Percentiles rank a stretch among this genome's conserved stretches.
Evolutionary conservation across 2,113 vertebrate species (phyloP).

Genomic region (Megaleporinus macrocephalus): DNA sequence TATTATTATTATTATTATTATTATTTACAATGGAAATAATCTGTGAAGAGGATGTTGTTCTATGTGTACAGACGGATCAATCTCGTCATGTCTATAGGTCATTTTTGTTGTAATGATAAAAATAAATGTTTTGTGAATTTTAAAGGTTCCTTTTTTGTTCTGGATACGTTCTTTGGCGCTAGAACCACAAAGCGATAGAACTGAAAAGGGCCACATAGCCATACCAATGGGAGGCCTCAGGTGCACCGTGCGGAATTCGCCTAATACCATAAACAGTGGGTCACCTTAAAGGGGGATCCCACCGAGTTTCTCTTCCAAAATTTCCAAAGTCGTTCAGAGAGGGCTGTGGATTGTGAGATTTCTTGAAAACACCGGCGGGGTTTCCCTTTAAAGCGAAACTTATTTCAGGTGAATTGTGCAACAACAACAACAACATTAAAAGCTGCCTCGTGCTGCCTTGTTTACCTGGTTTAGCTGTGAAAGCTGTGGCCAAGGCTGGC

Average conservation of each 20-base stretch:
- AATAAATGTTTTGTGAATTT: slow-evolving; percentile 93
- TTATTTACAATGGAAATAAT: slow-evolving; percentile 83
- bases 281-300: too few relatives aligned
- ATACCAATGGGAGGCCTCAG: too few relatives aligned
- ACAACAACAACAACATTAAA: too few relatives aligned
- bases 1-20: slow-evolving; percentile 51
- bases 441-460: background rate
- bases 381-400: too few relatives aligned
- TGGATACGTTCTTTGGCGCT: background rate
- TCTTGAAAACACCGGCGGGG: too few relatives aligned
- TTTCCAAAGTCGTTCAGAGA: too few relatives aligned
- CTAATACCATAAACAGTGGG: too few relatives aligned
- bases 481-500: background rate
- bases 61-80: slow-evolving; percentile 79
- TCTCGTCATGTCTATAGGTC: slow-evolving; percentile 82
- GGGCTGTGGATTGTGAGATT: too few relatives aligned
- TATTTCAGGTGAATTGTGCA: background rate
- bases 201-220: too few relatives aligned
- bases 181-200: too few relatives aligned
- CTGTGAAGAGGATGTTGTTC: slow-evolving; percentile 85
- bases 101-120: slow-evolving; percentile 86
- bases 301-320: too few relatives aligned
- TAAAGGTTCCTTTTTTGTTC: slow-evolving; percentile 40
- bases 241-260: too few relatives aligned
- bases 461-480: background rate